Evolutionary conservation across 2,888 invertebrate species (phyloP).

Genomic region (Biston betularia): DNA sequence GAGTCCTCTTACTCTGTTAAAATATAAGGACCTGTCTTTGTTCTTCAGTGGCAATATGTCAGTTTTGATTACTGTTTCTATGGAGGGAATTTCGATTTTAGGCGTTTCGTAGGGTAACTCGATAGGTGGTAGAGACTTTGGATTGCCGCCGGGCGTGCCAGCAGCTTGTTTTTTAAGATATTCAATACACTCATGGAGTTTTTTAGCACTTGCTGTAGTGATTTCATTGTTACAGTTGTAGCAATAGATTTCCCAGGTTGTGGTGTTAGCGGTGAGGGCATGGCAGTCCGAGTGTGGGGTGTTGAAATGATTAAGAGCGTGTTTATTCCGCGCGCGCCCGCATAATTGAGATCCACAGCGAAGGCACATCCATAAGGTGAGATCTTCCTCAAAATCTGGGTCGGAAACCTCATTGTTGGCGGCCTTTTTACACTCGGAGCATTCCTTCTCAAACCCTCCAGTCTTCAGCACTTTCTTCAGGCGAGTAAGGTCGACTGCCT

Average conservation of each 20-base stretch:
- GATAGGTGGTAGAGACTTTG: constrained; percentile 70
- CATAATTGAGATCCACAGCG: constrained; percentile 93
- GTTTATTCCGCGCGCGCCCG: constrained; percentile 88
- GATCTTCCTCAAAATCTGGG: constrained; percentile 81
- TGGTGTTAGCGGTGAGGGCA: constrained; percentile 90
- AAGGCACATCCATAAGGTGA: constrained; percentile 91
- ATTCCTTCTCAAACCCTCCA: constrained; percentile 84
- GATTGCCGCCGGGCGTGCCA: constrained; percentile 50
- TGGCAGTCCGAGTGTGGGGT: constrained; percentile 92
- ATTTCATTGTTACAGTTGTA: constrained; percentile 92
- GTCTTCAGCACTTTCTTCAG: constrained; percentile 86
- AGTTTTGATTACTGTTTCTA: constrained; percentile 60
- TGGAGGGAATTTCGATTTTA: constrained; percentile 61
- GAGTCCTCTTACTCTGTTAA: constrained; percentile 91
- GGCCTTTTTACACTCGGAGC: constrained; percentile 86
- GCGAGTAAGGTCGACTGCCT: constrained; percentile 88
- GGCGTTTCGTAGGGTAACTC: constrained; percentile 66
- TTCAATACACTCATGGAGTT: constrained; percentile 91
- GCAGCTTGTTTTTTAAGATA: constrained; percentile 88
- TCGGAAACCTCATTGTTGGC: constrained; percentile 72
- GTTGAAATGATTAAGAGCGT: constrained; percentile 91
- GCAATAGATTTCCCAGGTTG: constrained; percentile 91
- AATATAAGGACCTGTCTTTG: constrained; percentile 70
- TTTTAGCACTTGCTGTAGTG: constrained; percentile 86
- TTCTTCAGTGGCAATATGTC: constrained; percentile 38